Percentiles rank a stretch among this genome's conserved stretches.
These are phyloP conservation scores for Epistrophe eligans DNA, from an alignment of 2,888 invertebrate species.

Conservation along the genomic window DNA sequence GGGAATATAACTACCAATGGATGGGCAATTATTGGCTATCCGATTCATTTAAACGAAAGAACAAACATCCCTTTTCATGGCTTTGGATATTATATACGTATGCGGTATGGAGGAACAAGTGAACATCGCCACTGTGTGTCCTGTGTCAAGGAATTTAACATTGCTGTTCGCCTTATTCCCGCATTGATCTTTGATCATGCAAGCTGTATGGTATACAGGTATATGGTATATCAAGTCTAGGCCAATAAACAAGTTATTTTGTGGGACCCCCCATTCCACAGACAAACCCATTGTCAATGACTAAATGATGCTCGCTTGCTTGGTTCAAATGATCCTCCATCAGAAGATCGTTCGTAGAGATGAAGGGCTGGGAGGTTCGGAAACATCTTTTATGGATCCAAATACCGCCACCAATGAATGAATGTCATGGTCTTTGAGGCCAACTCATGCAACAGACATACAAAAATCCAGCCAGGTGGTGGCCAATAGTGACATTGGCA, in stretches of 20 bases:
- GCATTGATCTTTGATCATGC: constrained; percentile 66
- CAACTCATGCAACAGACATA: constrained; percentile 21
- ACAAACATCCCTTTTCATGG: constrained; percentile 62
- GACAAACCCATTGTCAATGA: constrained; percentile 51
- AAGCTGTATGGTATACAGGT: not conserved
- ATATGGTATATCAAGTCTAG: constrained; percentile 37
- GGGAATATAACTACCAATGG: constrained; percentile 27
- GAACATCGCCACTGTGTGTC: constrained; percentile 55
- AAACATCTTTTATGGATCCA: constrained; percentile 63
- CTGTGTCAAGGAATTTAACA: constrained; percentile 68
- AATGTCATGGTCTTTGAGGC: constrained; percentile 27
- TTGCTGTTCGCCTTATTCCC: constrained; percentile 53
- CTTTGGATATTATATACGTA: too few species aligned
- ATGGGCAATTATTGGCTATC: constrained; percentile 63
- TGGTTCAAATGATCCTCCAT: not conserved
- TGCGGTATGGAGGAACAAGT: not conserved
- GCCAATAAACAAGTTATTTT: constrained; percentile 73
- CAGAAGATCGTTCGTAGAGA: not conserved
- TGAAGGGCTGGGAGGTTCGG: not conserved
- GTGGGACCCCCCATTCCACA: constrained; percentile 65
- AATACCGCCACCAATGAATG: constrained; percentile 65
- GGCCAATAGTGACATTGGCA: constrained; percentile 48
- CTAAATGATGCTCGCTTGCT: not conserved
- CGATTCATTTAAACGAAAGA: constrained; percentile 4
- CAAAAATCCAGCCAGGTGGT: constrained; percentile 55